A percentile compares a stretch with the other conserved stretches of the same genome.
These are phyloP conservation scores for Frankliniella fusca DNA, from an alignment of 2,888 invertebrate species.

Conservation along the genomic window DNA sequence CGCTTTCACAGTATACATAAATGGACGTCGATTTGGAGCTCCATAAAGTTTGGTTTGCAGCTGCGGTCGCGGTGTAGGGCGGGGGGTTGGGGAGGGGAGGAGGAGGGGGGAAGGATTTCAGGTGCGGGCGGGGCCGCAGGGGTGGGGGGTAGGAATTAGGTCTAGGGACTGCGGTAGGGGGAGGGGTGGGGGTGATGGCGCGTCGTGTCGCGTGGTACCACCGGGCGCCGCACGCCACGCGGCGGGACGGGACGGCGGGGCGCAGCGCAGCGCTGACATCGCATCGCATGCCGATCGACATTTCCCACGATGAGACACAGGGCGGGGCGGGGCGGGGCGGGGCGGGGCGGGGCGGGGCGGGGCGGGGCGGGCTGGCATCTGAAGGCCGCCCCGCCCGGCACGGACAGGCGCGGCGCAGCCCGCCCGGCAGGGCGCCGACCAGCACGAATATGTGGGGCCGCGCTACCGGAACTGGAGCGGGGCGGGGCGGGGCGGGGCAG, in stretches of 20 bases:
- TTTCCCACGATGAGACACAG: not conserved
- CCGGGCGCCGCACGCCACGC: not conserved
- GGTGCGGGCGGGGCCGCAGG: too few relatives aligned
- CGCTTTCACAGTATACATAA: not conserved
- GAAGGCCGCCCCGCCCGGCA: not conserved
- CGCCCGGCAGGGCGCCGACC: too few relatives aligned
- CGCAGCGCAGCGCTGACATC: not conserved
- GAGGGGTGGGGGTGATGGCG: too few relatives aligned
- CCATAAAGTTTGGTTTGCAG: not conserved
- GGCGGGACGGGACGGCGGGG: not conserved
- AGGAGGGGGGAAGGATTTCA: too few relatives aligned
- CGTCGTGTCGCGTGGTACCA: not conserved
- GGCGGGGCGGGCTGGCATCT: not conserved
- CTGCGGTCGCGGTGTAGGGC: not conserved
- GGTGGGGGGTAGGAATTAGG: too few relatives aligned
- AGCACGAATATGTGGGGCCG: too few relatives aligned
- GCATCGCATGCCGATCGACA: conserved; percentile 4
- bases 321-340: too few relatives aligned
- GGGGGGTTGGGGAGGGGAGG: not conserved
- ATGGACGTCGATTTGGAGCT: not conserved
- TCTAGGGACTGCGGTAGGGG: too few relatives aligned
- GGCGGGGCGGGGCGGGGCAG: too few relatives aligned
- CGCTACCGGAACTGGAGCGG: too few relatives aligned
- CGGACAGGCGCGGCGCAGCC: not conserved
- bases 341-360: too few relatives aligned